These are phyloP conservation scores for Campoletis raptor DNA, from an alignment of 2,888 invertebrate genomes.

Conservation along the genomic window DNA sequence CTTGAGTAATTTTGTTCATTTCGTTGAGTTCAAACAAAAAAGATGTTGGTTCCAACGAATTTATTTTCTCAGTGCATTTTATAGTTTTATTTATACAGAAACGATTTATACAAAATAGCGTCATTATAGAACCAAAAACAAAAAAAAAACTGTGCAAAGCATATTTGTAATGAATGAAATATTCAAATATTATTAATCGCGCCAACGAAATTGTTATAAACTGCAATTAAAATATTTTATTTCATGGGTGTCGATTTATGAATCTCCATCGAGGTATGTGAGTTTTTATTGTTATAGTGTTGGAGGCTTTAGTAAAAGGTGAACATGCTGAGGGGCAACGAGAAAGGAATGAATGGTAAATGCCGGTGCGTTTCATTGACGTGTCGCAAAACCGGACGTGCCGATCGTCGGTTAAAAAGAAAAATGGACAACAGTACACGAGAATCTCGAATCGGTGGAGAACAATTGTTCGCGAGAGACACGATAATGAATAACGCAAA, in stretches of 20 bases:
- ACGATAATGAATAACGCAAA: neutral
- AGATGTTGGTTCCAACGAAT: neutral
- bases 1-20: too few relatives aligned
- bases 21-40: too few relatives aligned
- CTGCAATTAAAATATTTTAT: neutral
- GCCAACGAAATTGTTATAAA: too few relatives aligned
- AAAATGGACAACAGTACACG: neutral
- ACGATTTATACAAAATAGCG: neutral
- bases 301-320: neutral
- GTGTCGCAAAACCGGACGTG: conserved; percentile 32
- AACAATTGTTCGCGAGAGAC: conserved; percentile 1
- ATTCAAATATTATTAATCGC: too few relatives aligned
- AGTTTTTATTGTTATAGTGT: neutral
- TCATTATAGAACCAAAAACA: neutral
- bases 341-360: neutral
- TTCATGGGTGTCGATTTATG: neutral
- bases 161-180: neutral
- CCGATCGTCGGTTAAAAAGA: conserved; percentile 24
- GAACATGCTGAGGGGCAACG: neutral
- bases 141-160: neutral
- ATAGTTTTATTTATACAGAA: neutral
- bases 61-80: neutral
- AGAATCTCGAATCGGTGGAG: conserved; percentile 1
- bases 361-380: conserved; percentile 11
- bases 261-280: neutral